Conservation (phyloP, 2,888 invertebrate species). For the Hemicrepidius hirtus region DNA sequence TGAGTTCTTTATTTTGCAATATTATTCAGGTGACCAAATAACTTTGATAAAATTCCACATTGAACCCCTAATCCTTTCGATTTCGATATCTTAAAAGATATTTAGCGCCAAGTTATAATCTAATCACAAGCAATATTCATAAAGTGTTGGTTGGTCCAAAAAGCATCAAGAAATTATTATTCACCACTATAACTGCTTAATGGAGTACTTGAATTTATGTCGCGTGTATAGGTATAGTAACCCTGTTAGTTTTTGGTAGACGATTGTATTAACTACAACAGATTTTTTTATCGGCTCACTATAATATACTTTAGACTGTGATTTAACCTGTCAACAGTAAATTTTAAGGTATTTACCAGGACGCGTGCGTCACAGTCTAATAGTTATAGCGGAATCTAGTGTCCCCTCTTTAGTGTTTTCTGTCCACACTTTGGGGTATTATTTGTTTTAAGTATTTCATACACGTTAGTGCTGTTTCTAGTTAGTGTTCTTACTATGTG, state of each 20-base stretch:
- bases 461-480: conserved; percentile 26
- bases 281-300: conserved; percentile 49
- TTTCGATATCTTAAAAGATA: not conserved
- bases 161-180: conserved; percentile 63
- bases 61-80: not conserved
- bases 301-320: conserved; percentile 74
- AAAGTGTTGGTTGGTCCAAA: conserved; percentile 64
- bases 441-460: conserved; percentile 60
- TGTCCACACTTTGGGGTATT: conserved; percentile 58
- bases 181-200: conserved; percentile 61
- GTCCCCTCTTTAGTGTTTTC: conserved; percentile 21
- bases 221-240: conserved; percentile 56
- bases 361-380: conserved; percentile 55
- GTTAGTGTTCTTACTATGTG: not conserved
- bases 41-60: not conserved
- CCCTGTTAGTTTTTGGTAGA: not conserved
- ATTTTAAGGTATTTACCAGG: not conserved
- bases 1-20: conserved; percentile 25
- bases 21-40: conserved; percentile 6
- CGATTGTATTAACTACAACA: not conserved
- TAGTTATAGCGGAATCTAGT: not conserved
- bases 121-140: conserved; percentile 47
- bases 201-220: conserved; percentile 62
- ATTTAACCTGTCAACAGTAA: conserved; percentile 53
- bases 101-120: conserved; percentile 2